A percentile compares a stretch with the other conserved stretches of the same genome.
These are phyloP conservation scores for Lepilemur ruficaudatus DNA, from an alignment of 2,797 vertebrate genomes.

Conservation along the genomic window DNA sequence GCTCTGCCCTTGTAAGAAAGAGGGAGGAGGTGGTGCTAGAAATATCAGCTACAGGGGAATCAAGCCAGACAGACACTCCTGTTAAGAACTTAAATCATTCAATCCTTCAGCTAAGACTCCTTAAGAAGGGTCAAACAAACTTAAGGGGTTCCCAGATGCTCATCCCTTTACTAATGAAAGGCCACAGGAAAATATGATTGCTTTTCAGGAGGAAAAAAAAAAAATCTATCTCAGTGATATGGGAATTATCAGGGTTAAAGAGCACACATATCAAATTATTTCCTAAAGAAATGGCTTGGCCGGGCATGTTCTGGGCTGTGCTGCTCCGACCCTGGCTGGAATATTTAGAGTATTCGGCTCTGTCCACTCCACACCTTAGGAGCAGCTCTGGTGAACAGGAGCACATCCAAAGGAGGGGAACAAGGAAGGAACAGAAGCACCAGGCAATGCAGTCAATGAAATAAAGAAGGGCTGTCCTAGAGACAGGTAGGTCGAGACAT, in stretches of 20 bases:
- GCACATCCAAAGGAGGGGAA: neutral
- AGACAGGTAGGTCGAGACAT: neutral
- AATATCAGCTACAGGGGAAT: conserved; percentile 30
- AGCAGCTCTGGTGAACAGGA: neutral
- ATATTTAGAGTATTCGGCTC: neutral
- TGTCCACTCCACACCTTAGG: neutral
- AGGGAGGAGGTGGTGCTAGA: neutral
- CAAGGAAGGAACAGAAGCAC: neutral
- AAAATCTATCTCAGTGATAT: neutral
- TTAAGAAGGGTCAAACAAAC: conserved; percentile 41
- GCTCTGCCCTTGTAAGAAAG: conserved; percentile 17
- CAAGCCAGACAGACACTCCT: conserved; percentile 17
- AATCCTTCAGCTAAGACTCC: conserved; percentile 45
- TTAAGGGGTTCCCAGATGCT: neutral
- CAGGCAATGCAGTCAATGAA: neutral
- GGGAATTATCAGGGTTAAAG: neutral
- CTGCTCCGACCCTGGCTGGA: neutral
- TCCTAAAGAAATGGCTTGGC: conserved; percentile 1
- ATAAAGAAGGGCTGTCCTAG: neutral
- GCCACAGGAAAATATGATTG: neutral
- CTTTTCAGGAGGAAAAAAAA: neutral
- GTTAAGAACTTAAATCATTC: conserved; percentile 30
- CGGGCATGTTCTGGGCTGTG: neutral
- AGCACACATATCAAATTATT: conserved; percentile 35
- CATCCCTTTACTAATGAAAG: conserved; percentile 25